These are phyloP conservation scores for Tenebrosternarchus preto DNA, from an alignment of 2,113 vertebrate species.

Conservation along the genomic window DNA sequence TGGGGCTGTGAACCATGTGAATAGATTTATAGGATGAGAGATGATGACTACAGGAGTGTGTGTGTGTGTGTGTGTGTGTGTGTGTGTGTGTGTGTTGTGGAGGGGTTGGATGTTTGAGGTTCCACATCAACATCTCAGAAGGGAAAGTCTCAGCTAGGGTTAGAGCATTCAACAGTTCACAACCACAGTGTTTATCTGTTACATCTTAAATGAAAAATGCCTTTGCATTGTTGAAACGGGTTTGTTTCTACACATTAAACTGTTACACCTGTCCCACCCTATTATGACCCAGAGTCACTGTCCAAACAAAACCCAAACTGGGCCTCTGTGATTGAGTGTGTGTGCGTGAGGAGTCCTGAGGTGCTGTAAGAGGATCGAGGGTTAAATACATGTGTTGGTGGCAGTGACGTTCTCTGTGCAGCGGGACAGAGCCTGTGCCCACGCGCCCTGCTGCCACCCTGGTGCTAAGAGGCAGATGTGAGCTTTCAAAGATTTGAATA, in stretches of 20 bases:
- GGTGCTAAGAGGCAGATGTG: no score
- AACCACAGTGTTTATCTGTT: constrained; percentile 1
- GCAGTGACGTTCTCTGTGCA: no score
- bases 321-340: constrained; percentile 16
- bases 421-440: no score
- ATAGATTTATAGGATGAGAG: constrained; percentile 71
- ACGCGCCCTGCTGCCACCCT: no score
- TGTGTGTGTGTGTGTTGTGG: constrained; percentile 31
- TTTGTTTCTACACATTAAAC: no score
- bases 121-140: no score
- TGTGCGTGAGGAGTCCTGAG: constrained; percentile 41
- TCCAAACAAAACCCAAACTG: constrained; percentile 18
- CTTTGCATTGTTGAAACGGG: background rate
- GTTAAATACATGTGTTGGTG: no score
- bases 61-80: constrained; percentile 26
- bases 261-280: no score
- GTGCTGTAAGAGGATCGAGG: constrained; percentile 43
- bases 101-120: no score
- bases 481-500: no score
- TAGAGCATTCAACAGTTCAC: no score
- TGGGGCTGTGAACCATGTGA: constrained; percentile 74
- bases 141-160: no score
- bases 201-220: constrained; percentile 7
- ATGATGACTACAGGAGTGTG: constrained; percentile 43
- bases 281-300: constrained; percentile 5